These are phyloP conservation scores for Pogonomyrmex californicus DNA, from an alignment of 1,140 invertebrate species.

Conservation along the genomic window DNA sequence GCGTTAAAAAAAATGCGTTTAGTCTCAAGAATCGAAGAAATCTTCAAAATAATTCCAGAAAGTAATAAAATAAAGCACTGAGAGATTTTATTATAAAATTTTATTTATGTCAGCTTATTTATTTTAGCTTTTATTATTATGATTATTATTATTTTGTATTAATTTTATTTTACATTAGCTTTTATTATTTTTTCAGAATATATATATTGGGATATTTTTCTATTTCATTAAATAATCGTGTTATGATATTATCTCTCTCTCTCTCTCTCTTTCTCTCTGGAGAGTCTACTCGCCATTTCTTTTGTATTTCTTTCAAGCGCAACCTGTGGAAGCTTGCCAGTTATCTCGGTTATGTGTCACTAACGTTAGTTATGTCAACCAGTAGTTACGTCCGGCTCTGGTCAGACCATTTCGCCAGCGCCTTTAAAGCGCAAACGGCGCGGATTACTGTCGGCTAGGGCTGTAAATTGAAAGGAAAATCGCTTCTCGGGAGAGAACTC, in stretches of 20 bases:
- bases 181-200: neutral
- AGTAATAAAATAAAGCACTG: neutral
- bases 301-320: neutral
- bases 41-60: neutral
- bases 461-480: conserved; percentile 53
- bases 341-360: conserved; percentile 14
- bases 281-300: neutral
- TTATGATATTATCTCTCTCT: too few species aligned
- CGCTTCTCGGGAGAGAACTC: conserved; percentile 11
- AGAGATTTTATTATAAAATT: too few species aligned
- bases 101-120: too few species aligned
- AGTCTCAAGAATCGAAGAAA: neutral
- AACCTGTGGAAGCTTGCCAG: neutral
- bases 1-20: neutral
- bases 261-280: neutral
- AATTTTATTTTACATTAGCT: too few species aligned
- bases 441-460: neutral
- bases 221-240: too few species aligned
- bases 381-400: neutral
- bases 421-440: conserved; percentile 17
- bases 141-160: too few species aligned
- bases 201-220: neutral
- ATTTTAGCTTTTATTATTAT: too few species aligned
- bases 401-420: conserved; percentile 1
- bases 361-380: conserved; percentile 4